Evolutionary conservation across 1,140 invertebrate species (phyloP).

Genomic region (Heliconius hewitsoni): DNA sequence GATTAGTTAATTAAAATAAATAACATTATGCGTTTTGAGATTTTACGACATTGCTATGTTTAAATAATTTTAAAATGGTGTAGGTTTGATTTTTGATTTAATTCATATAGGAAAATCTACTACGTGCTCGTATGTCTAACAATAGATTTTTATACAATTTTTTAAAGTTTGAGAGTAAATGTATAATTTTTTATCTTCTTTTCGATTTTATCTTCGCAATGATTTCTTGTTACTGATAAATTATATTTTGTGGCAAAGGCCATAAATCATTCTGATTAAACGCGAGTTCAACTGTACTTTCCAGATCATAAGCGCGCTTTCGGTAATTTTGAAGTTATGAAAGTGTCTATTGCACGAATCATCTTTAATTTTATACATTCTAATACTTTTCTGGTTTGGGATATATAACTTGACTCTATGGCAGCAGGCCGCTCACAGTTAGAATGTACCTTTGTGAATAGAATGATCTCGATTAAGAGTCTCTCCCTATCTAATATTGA

Average conservation of each 20-base stretch:
- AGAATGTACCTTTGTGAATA: too few relatives aligned
- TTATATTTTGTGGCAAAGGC: conserved; percentile 1
- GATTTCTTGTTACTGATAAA: not conserved
- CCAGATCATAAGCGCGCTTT: conserved; percentile 30
- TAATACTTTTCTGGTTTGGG: not conserved
- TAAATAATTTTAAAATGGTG: too few relatives aligned
- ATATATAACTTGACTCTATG: not conserved
- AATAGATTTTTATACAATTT: too few relatives aligned
- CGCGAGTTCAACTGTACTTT: conserved; percentile 23
- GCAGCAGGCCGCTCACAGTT: too few relatives aligned
- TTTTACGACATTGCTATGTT: too few relatives aligned
- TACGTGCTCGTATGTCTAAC: too few relatives aligned
- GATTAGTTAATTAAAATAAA: conserved; percentile 14
- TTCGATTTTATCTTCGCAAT: not conserved
- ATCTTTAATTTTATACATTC: not conserved
- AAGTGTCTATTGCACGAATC: conserved; percentile 16
- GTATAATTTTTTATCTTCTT: too few relatives aligned
- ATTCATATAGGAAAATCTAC: too few relatives aligned
- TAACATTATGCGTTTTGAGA: not conserved
- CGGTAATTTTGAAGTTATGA: conserved; percentile 17
- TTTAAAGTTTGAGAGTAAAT: too few relatives aligned
- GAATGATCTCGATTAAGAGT: too few relatives aligned
- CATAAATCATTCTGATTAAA: conserved; percentile 25
- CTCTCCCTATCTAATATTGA: too few relatives aligned
- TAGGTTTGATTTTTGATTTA: too few relatives aligned